Evolutionary conservation across 2,888 invertebrate genomes (phyloP), one percentile per base, ranked within the genome.

Genomic region (Calameuta pallipes): DNA sequence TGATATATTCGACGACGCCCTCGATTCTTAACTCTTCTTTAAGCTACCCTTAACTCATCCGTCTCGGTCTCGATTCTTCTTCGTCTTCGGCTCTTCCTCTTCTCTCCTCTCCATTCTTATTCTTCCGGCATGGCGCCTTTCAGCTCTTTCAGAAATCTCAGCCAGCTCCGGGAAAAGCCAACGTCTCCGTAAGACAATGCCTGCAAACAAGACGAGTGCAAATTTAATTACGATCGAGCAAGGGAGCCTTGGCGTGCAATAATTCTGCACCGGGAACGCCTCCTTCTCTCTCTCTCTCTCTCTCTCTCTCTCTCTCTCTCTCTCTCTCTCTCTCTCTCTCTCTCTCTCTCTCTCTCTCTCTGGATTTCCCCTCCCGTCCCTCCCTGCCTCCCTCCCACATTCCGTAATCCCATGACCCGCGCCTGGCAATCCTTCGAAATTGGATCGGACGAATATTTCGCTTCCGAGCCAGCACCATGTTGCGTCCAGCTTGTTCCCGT

Each of bases 191-290:
- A 33, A 69, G 33, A 75, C 78, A 75, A 78, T 70, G 70, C 69
- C 75, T 36, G 75, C 31, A 30, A 75, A 75, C 78, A 78, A 36
- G 75, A 68, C 35, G 69, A 35, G 69, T 36, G 78, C 37, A 78
- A 78, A 78, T 78, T 75, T 75, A 78, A 78, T 78, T 78, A 78
- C 78, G 70, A 75, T 78, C 69, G 75, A 75, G 74, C 78, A 78
- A 41, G 75, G 81, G 74, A 76, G 76, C 76, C 76, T 79, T 73
- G 76, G 76, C 15, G 41, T 81, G 86, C 85, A 84, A 87, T 86
- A 87, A 87, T 87, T 86, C 84, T 86, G 85, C 82, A 80, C 73
- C 79, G 80, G 81, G 80, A 80, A 83, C 80, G 77, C 79, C 78
- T 73, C 74, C 41, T 12, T 13, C 37, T 13, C 13, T 13, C 37